A percentile compares a stretch with the other conserved stretches of the same genome.
phyloP scores from a whole-genome alignment of 2,888 invertebrate species.

The Operophtera brumata region DNA sequence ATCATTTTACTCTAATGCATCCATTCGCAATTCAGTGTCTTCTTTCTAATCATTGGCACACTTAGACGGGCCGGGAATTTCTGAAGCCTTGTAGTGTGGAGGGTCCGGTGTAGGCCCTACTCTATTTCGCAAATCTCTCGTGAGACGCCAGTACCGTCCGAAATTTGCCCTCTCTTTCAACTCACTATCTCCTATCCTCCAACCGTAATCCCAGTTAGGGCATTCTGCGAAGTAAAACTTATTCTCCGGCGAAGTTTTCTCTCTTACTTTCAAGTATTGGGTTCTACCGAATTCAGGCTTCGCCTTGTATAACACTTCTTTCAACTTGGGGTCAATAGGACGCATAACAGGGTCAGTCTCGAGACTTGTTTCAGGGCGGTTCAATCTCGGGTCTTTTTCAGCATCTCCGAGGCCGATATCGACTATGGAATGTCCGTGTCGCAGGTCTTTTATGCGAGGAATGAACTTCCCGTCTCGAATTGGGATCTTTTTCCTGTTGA shows the following conservation, averaged over 20 bases:
- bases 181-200: constrained; percentile 49
- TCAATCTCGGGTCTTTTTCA: constrained; percentile 46
- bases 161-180: constrained; percentile 35
- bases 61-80: constrained; percentile 37
- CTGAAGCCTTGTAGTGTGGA: constrained; percentile 44
- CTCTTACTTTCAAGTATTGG: constrained; percentile 43
- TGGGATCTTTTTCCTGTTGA: constrained; percentile 42
- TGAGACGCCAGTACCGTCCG: constrained; percentile 50
- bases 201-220: constrained; percentile 49
- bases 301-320: constrained; percentile 43
- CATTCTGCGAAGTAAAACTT: constrained; percentile 54
- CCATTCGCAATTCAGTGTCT: too few species aligned
- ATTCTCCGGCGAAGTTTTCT: constrained; percentile 45
- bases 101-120: constrained; percentile 56
- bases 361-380: constrained; percentile 42
- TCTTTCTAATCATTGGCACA: constrained; percentile 18
- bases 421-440: constrained; percentile 46
- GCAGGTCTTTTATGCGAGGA: constrained; percentile 42
- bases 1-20: too few species aligned
- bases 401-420: constrained; percentile 50
- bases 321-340: constrained; percentile 46
- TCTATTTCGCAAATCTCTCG: constrained; percentile 40
- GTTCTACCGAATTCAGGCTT: constrained; percentile 46
- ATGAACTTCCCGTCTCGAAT: constrained; percentile 45
- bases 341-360: constrained; percentile 52